Evolutionary conservation across 2,888 invertebrate genomes (phyloP).

Genomic region (Scaptomyza polygonia): DNA sequence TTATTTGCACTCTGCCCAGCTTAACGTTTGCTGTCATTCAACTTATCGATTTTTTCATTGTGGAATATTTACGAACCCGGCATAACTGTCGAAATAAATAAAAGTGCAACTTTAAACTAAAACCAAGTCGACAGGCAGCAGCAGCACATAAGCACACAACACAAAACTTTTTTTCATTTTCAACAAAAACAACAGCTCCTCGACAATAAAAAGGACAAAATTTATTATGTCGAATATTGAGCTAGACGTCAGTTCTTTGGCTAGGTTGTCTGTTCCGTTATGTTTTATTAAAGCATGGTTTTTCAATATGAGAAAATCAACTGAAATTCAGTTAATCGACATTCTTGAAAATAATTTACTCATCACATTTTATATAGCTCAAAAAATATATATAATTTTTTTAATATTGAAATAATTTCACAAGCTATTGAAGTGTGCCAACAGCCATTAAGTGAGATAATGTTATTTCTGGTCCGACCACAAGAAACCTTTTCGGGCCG

Average conservation of each 20-base stretch:
- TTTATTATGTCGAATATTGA: constrained; percentile 45
- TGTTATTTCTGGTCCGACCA: constrained; percentile 57
- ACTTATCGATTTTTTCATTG: constrained; percentile 30
- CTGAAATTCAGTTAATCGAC: too few relatives aligned
- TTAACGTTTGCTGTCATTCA: constrained; percentile 48
- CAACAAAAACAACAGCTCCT: constrained; percentile 6
- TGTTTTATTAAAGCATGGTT: too few relatives aligned
- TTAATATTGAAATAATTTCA: too few relatives aligned
- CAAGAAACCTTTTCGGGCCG: constrained; percentile 51
- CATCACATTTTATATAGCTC: too few relatives aligned
- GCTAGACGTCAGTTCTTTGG: constrained; percentile 16
- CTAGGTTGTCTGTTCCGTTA: too few relatives aligned
- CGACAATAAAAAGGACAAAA: constrained; percentile 20
- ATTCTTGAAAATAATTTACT: too few relatives aligned
- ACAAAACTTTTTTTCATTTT: constrained; percentile 43
- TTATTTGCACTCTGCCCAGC: constrained; percentile 44
- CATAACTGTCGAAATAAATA: constrained; percentile 69
- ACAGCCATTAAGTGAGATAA: constrained; percentile 57
- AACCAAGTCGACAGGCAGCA: constrained; percentile 54
- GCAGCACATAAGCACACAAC: constrained; percentile 35
- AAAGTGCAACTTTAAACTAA: constrained; percentile 62
- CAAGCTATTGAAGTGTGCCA: constrained; percentile 61
- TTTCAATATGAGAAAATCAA: too few relatives aligned
- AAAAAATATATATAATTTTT: too few relatives aligned
- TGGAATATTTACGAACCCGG: constrained; percentile 29